Conservation (phyloP, 2,797 vertebrate genomes). For the Anolis apletophallus region DNA sequence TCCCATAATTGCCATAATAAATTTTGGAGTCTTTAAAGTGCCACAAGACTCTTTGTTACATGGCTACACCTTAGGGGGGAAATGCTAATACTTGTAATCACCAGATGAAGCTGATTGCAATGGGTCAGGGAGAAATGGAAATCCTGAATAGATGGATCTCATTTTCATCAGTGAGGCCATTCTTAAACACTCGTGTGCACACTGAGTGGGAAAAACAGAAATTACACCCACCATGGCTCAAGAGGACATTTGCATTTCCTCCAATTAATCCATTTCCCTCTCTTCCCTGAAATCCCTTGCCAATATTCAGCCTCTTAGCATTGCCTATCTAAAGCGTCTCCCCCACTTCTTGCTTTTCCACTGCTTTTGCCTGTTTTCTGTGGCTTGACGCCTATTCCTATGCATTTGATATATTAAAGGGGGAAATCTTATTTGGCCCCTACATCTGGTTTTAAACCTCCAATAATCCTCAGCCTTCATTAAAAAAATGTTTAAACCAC, state of each 20-base stretch:
- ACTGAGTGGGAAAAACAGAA: neutral
- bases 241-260: neutral
- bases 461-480: too few species aligned
- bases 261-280: neutral
- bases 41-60: neutral
- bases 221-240: neutral
- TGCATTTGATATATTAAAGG: too few species aligned
- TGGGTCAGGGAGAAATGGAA: neutral
- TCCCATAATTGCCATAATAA: neutral
- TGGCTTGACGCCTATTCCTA: too few species aligned
- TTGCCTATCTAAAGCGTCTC: neutral
- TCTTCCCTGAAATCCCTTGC: neutral
- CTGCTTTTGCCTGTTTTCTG: neutral
- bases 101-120: neutral
- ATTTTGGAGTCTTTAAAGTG: neutral
- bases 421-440: too few species aligned
- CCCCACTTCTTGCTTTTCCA: too few species aligned
- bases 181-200: neutral
- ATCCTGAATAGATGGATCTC: neutral
- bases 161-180: neutral
- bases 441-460: too few species aligned
- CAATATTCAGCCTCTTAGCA: neutral
- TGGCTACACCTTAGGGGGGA: neutral
- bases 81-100: neutral
- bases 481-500: too few species aligned